These are phyloP conservation scores for Cygnus atratus DNA, from an alignment of 2,113 vertebrate genomes.

Conservation along the genomic window DNA sequence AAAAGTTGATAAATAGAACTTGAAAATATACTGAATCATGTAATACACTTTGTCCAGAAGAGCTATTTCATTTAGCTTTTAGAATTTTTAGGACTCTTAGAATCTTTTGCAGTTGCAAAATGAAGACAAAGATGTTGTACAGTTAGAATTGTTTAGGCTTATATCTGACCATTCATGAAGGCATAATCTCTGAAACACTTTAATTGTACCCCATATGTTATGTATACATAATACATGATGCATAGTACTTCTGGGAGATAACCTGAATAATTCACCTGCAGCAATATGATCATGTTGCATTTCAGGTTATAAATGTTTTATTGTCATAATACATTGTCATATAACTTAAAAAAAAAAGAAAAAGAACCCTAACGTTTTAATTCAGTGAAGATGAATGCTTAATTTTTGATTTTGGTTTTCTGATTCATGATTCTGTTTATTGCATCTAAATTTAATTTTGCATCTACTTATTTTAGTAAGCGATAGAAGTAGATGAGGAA, in stretches of 20 bases:
- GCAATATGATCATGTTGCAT: constrained; percentile 45
- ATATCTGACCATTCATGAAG: background rate
- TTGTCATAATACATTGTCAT: background rate
- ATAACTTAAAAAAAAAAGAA: background rate
- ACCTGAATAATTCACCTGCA: constrained; percentile 58
- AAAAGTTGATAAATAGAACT: background rate
- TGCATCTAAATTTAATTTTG: background rate
- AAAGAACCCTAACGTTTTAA: background rate
- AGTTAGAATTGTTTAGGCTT: background rate
- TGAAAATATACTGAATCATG: background rate
- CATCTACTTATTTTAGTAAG: background rate
- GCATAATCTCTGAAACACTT: background rate
- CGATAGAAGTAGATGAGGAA: background rate
- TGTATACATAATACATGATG: constrained; percentile 54
- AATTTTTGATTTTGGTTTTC: background rate
- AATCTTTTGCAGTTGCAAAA: background rate
- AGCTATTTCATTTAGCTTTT: background rate
- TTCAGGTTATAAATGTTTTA: constrained; percentile 58
- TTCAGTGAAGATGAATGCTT: background rate
- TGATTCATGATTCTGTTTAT: background rate
- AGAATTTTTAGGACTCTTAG: background rate
- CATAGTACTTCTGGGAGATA: constrained; percentile 15
- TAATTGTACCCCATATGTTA: constrained; percentile 19
- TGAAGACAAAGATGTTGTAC: background rate
- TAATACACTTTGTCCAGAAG: background rate